phyloP scores from a whole-genome alignment of 2,888 invertebrate species.

The Ametastegia equiseti region DNA sequence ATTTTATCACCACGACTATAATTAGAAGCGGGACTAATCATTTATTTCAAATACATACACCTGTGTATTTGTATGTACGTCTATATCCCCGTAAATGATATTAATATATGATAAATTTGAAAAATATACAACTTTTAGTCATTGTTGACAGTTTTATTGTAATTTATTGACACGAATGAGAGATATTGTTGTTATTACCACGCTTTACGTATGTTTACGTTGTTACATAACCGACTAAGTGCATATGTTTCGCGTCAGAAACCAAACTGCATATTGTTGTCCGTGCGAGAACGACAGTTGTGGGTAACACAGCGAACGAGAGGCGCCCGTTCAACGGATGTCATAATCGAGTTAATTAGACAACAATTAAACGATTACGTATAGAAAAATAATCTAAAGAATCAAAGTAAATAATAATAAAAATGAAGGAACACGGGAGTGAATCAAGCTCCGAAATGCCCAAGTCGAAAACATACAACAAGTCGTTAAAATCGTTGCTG shows the following conservation, averaged over 20 bases:
- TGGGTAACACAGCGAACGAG: neutral
- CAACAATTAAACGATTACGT: neutral
- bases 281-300: conserved; percentile 1
- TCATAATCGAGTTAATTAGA: conserved; percentile 17
- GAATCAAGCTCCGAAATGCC: conserved; percentile 64
- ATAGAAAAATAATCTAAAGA: neutral
- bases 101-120: neutral
- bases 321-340: conserved; percentile 9
- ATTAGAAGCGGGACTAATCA: neutral
- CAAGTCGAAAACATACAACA: conserved; percentile 54
- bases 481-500: conserved; percentile 83
- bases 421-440: conserved; percentile 50
- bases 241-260: conserved; percentile 1
- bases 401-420: neutral
- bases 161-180: neutral
- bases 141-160: neutral
- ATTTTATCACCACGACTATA: neutral
- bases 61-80: neutral
- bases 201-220: conserved; percentile 20
- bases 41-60: neutral
- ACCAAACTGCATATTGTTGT: neutral
- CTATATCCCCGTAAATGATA: neutral
- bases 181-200: neutral
- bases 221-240: conserved; percentile 11
- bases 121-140: neutral